A percentile compares a stretch with the other conserved stretches of the same genome.
These are phyloP conservation scores for Macrotis lagotis DNA, from an alignment of 2,113 vertebrate species.

Conservation along the genomic window DNA sequence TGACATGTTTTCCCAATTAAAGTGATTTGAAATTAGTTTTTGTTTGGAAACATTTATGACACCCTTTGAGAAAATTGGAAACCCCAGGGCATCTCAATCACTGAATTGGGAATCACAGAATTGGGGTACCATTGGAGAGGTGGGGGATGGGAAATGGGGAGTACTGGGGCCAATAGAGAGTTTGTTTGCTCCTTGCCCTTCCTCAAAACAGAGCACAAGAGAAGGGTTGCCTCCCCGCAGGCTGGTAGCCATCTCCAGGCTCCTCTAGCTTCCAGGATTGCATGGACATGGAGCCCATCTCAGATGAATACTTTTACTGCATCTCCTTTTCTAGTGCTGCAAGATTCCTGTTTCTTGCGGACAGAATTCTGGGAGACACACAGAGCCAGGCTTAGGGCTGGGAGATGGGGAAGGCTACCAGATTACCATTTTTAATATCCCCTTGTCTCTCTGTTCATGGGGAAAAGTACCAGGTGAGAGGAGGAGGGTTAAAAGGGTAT, in stretches of 20 bases:
- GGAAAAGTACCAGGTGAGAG: not conserved
- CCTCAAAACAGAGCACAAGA: not conserved
- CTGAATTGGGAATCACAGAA: not conserved
- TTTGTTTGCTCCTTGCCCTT: not conserved
- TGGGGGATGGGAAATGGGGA: not conserved
- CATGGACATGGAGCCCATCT: constrained; percentile 65
- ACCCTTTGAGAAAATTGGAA: not conserved
- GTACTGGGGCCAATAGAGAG: not conserved
- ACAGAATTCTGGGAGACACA: not conserved
- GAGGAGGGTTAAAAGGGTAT: constrained; percentile 44
- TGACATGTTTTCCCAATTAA: not conserved
- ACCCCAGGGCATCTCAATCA: not conserved
- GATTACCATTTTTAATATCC: not conserved
- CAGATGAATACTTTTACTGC: constrained; percentile 76
- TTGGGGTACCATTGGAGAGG: not conserved
- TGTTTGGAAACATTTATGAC: not conserved
- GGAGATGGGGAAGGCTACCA: not conserved
- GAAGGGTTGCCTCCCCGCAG: not conserved
- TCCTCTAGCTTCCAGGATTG: constrained; percentile 57
- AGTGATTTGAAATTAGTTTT: constrained; percentile 36
- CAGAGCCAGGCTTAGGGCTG: not conserved
- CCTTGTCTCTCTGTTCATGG: constrained; percentile 35
- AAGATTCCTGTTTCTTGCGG: constrained; percentile 56
- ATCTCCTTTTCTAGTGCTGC: constrained; percentile 49
- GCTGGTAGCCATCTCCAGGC: not conserved